These are phyloP conservation scores for Coreoperca whiteheadi DNA, from an alignment of 2,113 vertebrate species.

Conservation along the genomic window DNA sequence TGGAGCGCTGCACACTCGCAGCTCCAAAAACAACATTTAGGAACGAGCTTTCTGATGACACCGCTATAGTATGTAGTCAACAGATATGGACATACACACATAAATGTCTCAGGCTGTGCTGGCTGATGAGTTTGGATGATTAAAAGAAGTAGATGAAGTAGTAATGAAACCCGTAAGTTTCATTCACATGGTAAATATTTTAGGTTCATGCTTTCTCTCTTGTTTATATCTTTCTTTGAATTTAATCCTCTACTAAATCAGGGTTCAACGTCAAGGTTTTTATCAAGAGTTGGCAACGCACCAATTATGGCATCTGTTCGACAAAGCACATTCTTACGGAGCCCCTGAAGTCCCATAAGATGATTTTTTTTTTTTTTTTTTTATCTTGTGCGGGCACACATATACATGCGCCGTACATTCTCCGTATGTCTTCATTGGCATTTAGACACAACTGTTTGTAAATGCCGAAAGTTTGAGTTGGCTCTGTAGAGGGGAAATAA, in stretches of 20 bases:
- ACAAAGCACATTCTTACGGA: background rate
- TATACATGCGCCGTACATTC: no score
- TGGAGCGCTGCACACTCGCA: background rate
- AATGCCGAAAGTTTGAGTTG: background rate
- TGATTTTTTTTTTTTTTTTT: no score
- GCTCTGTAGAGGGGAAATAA: background rate
- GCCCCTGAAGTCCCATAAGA: no score
- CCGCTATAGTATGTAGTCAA: background rate
- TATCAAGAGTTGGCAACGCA: background rate
- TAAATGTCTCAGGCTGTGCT: constrained; percentile 1
- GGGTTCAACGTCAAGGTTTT: no score
- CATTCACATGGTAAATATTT: background rate
- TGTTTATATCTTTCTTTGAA: background rate
- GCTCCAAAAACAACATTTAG: constrained; percentile 20
- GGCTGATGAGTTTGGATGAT: constrained; percentile 8
- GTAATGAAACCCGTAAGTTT: background rate
- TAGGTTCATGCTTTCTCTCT: background rate
- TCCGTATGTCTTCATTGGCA: background rate
- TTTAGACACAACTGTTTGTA: background rate
- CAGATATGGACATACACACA: background rate
- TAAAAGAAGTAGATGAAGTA: background rate
- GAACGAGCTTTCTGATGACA: constrained; percentile 11
- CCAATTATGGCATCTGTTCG: background rate
- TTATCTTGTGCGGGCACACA: no score
- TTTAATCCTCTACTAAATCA: background rate